Base-by-base conservation (phyloP, 2,113 vertebrate species). In the Oenanthe oenanthe region DNA sequence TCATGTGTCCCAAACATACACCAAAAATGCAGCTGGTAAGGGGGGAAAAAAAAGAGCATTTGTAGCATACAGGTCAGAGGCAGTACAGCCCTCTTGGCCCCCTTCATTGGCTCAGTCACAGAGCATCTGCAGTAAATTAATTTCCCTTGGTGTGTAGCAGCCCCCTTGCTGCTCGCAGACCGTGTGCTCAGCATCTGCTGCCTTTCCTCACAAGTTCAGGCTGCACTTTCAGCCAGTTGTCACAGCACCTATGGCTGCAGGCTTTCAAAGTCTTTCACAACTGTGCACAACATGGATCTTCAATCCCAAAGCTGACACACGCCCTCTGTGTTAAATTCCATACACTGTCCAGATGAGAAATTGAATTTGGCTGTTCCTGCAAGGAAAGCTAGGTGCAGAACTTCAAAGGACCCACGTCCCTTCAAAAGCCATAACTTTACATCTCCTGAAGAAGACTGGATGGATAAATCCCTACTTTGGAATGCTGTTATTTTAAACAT, bases 81-180 rank as follows among this genome's bases (percentile, higher is more conserved):
- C 68, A 86, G 26, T 18, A 40, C 2, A 28, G 32, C 40, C 73
- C 22, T 80, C 38, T 76, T 32, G 58, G 50, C 62, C 16, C 47
- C 85, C 48, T 88, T 29, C 51, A 24, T 26, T 76, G 75, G 58
- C 66, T 95, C 63, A 56, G 36, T 63, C 67, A 67, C 80, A 86
- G 51, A 94, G 53, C 94, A 93, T 80, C 88, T 95, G 90, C 71
- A 96, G 53, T n/a, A 86, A 66, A 85, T 92, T 76, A 58, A 56
- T 85, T 91, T 89, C 77, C 66, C 76, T 58, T 28, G 42, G 38
- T 83, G 71, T 0, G 0, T 4, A 87, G n/a, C 91, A 93, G 58
- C 38, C 57, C 45, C 24, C 62, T 36, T 43, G 58, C 84, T 53
- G 77, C 80, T 38, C 5, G 7, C 50, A 65, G 58, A 32, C 47